Conservation (phyloP, 64 coral and sea anemone species). For the Astreopora myriophthalma region DNA sequence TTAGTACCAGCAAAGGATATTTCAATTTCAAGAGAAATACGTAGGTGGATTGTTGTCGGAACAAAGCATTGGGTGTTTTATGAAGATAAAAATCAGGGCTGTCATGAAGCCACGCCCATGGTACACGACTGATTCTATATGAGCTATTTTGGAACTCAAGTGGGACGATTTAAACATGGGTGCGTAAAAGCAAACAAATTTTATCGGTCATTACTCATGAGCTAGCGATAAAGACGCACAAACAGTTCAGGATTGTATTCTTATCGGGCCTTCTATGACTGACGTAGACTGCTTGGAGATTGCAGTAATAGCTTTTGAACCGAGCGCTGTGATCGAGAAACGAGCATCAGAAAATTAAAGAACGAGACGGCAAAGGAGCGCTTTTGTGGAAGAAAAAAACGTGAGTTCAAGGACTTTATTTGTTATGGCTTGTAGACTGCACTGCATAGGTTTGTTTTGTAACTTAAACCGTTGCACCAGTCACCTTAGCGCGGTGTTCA, state of each 20-base stretch:
- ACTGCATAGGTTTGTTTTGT: neutral
- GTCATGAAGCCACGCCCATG: neutral
- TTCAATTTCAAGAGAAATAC: neutral
- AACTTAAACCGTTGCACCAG: neutral
- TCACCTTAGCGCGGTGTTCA: neutral
- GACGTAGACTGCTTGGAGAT: neutral
- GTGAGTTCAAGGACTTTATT: neutral
- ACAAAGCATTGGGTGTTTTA: neutral
- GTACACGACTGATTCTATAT: neutral
- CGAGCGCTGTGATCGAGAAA: neutral
- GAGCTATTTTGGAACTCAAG: constrained; percentile 17
- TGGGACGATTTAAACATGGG: neutral
- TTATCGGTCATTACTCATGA: neutral
- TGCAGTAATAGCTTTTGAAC: neutral
- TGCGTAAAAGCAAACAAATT: constrained; percentile 30
- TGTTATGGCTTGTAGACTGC: neutral
- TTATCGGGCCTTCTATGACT: constrained; percentile 10
- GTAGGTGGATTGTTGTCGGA: neutral
- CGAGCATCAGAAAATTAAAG: neutral
- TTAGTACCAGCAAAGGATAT: neutral
- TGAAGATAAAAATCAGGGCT: constrained; percentile 9
- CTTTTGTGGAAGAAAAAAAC: neutral
- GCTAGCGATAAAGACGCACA: neutral
- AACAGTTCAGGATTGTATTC: neutral
- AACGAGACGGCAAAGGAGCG: neutral